These are phyloP conservation scores for Sebastes variabilis DNA, from an alignment of 2,797 vertebrate species.

Conservation along the genomic window DNA sequence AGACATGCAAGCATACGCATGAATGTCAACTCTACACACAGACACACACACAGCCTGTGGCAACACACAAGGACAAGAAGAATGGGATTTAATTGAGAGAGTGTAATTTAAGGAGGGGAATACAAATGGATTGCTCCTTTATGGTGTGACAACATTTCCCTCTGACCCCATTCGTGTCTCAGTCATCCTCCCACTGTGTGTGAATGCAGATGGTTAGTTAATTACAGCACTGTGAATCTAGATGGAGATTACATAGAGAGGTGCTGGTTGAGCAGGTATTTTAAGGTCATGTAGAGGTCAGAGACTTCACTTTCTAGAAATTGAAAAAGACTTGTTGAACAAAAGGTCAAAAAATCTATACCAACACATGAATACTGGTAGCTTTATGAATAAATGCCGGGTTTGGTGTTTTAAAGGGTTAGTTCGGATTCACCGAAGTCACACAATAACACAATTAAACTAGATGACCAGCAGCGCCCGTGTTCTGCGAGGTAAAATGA, in stretches of 20 bases:
- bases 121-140: constrained; percentile 48
- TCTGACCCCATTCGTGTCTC: constrained; percentile 25
- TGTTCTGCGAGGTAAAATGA: neutral
- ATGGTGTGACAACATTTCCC: constrained; percentile 42
- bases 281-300: neutral
- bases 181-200: constrained; percentile 31
- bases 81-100: constrained; percentile 54
- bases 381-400: neutral
- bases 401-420: neutral
- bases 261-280: neutral
- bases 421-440: too few relatives aligned
- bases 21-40: neutral
- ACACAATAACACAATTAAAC: too few relatives aligned
- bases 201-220: constrained; percentile 33
- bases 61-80: constrained; percentile 29
- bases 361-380: neutral
- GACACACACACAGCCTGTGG: constrained; percentile 1
- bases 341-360: neutral
- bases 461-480: neutral
- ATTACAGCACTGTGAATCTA: constrained; percentile 52
- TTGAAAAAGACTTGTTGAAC: neutral
- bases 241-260: neutral
- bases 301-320: neutral
- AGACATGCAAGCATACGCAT: constrained; percentile 10
- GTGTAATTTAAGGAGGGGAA: constrained; percentile 46